Conservation (phyloP, 35 echinoderm and acorn worm genomes). For the Lytechinus variegatus region DNA sequence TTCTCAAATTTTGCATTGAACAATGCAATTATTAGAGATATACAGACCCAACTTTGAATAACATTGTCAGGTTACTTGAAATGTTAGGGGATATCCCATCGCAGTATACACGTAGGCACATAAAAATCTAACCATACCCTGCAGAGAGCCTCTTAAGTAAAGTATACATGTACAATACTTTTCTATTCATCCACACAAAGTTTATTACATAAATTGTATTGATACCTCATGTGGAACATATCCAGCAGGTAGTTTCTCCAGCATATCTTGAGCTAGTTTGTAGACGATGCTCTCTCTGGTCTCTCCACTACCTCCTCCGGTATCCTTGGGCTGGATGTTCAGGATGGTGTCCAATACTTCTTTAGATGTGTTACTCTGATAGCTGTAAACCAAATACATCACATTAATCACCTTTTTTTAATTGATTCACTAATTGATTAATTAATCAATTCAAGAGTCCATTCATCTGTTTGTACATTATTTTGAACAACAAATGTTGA, state of each 20-base stretch:
- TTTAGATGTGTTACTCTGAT: slow-evolving; percentile 95
- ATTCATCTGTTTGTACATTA: neutral
- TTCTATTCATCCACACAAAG: neutral
- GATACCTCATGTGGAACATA: slow-evolving; percentile 86
- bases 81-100: too few relatives aligned
- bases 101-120: too few relatives aligned
- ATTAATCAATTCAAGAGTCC: too few relatives aligned
- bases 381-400: slow-evolving; percentile 39
- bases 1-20: too few relatives aligned
- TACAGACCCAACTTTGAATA: too few relatives aligned
- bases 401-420: too few relatives aligned
- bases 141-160: neutral
- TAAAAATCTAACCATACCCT: too few relatives aligned
- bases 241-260: slow-evolving; percentile 81
- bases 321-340: slow-evolving; percentile 98
- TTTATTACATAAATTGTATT: neutral
- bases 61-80: too few relatives aligned
- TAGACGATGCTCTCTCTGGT: slow-evolving; percentile 94
- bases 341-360: slow-evolving; percentile 92
- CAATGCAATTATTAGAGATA: too few relatives aligned
- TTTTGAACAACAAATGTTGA: neutral
- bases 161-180: neutral
- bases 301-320: slow-evolving; percentile 92
- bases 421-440: too few relatives aligned
- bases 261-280: slow-evolving; percentile 86